Conservation (phyloP, 1,140 invertebrate genomes). For the Oedothorax gibbosus region DNA sequence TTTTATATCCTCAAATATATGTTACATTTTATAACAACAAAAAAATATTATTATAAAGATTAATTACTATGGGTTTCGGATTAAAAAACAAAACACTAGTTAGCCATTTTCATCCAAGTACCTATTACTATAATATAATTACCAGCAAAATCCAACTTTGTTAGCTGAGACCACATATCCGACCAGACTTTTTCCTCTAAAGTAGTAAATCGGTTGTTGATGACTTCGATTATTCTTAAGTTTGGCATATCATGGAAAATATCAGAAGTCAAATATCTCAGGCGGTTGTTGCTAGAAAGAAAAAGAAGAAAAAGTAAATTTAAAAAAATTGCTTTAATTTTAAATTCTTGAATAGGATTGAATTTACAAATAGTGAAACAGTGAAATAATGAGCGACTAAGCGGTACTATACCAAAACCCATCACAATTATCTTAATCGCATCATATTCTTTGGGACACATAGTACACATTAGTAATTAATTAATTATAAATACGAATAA, state of each 20-base stretch:
- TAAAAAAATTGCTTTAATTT: background rate
- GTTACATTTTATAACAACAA: no score
- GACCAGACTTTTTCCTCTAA: conserved; percentile 13
- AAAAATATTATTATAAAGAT: no score
- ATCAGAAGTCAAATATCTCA: conserved; percentile 33
- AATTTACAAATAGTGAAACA: background rate
- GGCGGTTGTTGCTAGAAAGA: conserved; percentile 22
- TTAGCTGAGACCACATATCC: conserved; percentile 13
- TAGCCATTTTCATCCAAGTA: no score
- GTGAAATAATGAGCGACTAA: background rate
- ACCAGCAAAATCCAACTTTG: conserved; percentile 43
- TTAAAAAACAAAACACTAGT: no score
- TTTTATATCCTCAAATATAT: no score
- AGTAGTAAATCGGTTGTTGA: conserved; percentile 18
- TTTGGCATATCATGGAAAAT: conserved; percentile 46
- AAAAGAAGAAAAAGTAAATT: background rate
- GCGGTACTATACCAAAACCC: no score
- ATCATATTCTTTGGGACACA: no score
- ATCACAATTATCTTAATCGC: no score
- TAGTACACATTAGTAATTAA: no score
- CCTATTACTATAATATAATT: background rate
- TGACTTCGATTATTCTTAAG: conserved; percentile 28
- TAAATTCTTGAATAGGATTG: background rate
- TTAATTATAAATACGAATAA: no score
- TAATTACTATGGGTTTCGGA: no score